A percentile compares a stretch with the other conserved stretches of the same genome.
These are phyloP conservation scores for Tholera decimalis DNA, from an alignment of 2,888 invertebrate genomes.

Conservation along the genomic window DNA sequence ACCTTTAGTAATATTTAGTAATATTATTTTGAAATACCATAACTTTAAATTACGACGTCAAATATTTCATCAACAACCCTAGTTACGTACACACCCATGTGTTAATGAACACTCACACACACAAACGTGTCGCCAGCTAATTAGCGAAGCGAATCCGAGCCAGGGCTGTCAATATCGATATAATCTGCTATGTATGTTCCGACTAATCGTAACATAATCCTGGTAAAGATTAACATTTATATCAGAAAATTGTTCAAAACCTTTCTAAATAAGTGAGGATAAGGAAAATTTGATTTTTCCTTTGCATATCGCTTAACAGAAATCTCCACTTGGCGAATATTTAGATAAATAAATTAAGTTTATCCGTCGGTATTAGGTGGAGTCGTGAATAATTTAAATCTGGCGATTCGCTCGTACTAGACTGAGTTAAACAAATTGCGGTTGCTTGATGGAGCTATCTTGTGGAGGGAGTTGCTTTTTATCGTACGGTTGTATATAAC, in stretches of 20 bases:
- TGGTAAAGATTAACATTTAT: neutral
- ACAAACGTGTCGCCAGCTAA: conserved; percentile 38
- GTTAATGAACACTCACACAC: conserved; percentile 31
- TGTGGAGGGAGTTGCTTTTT: neutral
- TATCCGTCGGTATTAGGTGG: conserved; percentile 32
- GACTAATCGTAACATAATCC: conserved; percentile 5
- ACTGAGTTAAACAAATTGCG: conserved; percentile 41
- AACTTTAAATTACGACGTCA: too few relatives aligned
- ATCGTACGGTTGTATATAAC: neutral
- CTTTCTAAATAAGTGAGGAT: conserved; percentile 14
- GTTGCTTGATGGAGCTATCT: conserved; percentile 9
- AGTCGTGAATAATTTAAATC: conserved; percentile 47
- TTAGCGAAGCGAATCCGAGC: conserved; percentile 34
- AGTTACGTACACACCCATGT: conserved; percentile 14
- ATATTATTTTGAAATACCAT: too few relatives aligned
- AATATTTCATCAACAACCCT: conserved; percentile 49
- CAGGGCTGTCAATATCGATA: conserved; percentile 48
- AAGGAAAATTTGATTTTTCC: conserved; percentile 8
- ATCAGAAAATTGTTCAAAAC: conserved; percentile 18
- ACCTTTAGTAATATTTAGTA: too few relatives aligned
- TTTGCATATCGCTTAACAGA: conserved; percentile 14
- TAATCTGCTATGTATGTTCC: conserved; percentile 9
- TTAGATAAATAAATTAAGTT: conserved; percentile 41
- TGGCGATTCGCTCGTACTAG: conserved; percentile 18
- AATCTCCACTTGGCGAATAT: conserved; percentile 13